Conservation (phyloP, 2,888 invertebrate species). For the Ophonus ardosiacus region DNA sequence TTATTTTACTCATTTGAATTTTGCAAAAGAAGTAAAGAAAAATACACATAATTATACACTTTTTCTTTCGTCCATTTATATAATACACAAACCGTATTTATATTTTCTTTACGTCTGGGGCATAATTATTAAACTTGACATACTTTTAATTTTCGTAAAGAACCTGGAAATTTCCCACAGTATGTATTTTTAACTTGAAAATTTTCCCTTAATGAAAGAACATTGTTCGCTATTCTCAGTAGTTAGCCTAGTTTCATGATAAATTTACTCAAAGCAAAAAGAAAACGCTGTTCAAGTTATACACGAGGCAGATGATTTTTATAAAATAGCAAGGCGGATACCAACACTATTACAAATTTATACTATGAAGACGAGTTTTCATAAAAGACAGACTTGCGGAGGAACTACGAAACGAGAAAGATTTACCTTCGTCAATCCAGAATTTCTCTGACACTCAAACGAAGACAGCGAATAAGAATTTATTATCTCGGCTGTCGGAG, state of each 20-base stretch:
- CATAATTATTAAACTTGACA: constrained; percentile 22
- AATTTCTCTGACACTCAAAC: neutral
- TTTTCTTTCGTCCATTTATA: constrained; percentile 40
- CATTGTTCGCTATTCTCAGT: neutral
- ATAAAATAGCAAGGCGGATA: constrained; percentile 14
- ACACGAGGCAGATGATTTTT: constrained; percentile 25
- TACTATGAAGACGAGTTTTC: constrained; percentile 15
- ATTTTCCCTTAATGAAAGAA: constrained; percentile 12
- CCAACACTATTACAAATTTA: constrained; percentile 41
- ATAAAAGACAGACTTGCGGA: constrained; percentile 30
- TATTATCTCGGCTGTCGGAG: constrained; percentile 8
- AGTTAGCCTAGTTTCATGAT: constrained; percentile 23
- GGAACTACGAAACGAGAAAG: constrained; percentile 15
- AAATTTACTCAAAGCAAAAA: neutral
- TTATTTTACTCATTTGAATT: constrained; percentile 30
- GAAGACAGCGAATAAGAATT: constrained; percentile 21
- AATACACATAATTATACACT: constrained; percentile 41
- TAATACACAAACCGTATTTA: constrained; percentile 35
- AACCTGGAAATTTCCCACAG: neutral
- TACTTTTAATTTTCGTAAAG: constrained; percentile 12
- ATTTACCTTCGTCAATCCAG: constrained; percentile 17
- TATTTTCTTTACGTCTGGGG: neutral
- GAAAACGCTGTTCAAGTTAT: neutral
- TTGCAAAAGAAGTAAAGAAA: constrained; percentile 18
- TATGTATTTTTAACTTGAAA: neutral